Base-by-base conservation (phyloP, 1,140 invertebrate genomes). In the Idris sp. region DNA sequence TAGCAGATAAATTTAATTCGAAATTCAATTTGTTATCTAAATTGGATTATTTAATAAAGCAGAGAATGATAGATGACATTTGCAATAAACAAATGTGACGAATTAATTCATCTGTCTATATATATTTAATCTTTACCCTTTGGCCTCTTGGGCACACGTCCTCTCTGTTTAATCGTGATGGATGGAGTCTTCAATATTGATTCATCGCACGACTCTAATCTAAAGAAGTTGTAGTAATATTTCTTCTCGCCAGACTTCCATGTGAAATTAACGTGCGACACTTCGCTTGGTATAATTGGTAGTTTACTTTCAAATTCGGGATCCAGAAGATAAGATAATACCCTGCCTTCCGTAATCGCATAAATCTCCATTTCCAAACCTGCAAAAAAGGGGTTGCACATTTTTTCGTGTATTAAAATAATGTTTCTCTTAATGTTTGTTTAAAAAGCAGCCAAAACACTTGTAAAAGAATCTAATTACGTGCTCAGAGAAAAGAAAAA, bases 191-290 rank as follows among this genome's bases (percentile, higher is more conserved):
- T 91, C 26, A 97, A 81, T 74, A 97, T 93, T 61, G 91, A 92
- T 62, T 95, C 91, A 84, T 97, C 92, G 76, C 92, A 93, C 2
- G 95, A 96, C 72, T 94, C 91, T 38, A 97, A 86, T 35, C 91
- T 90, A 83, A 96, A 94, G 84, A 97, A 97, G 84, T 95, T 91
- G 81, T 97, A 97, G 83, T 91, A 92, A 87, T 97, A 97, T 80
- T 93, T 93, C 84, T 94, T 95, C 25, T 90, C 88, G 15, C 94
- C 94, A 9, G 95, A 92, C 82, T 93, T 94, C 96, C 95, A 97
- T 4, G 95, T 97, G 79, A 97, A 97, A 85, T 97, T 97, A 2
- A 97, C 95, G 79, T 93, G 92, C 35, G 92, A 92, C 22, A 97
- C 94, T 89, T 97, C 95, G 9, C 94, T 93, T 0, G 96, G 96